Conservation (phyloP, 2,888 invertebrate genomes). For the Tortrix viridana region DNA sequence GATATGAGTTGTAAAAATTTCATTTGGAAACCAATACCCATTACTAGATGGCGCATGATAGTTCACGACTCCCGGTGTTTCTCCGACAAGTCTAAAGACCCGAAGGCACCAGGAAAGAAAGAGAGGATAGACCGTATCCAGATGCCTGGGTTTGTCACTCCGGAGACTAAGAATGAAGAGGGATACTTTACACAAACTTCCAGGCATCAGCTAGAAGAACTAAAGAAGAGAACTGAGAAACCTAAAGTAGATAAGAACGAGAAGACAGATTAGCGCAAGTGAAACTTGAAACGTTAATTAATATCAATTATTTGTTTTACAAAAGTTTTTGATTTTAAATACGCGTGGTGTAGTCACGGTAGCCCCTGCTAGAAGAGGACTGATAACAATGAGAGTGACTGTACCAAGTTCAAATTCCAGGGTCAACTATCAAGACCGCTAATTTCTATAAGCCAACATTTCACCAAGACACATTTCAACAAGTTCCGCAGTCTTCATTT, state of each 20-base stretch:
- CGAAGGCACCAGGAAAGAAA: slow-evolving; percentile 38
- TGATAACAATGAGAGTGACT: too few relatives aligned
- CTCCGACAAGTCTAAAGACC: slow-evolving; percentile 5
- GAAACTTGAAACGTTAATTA: background rate
- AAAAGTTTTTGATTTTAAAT: too few relatives aligned
- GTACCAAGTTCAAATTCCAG: too few relatives aligned
- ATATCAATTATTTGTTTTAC: background rate
- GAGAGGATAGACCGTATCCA: slow-evolving; percentile 43
- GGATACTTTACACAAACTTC: slow-evolving; percentile 53
- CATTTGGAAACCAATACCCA: background rate
- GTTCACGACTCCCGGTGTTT: background rate
- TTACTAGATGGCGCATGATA: background rate
- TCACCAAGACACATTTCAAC: too few relatives aligned
- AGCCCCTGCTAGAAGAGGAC: too few relatives aligned
- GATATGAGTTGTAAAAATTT: background rate
- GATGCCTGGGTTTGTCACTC: slow-evolving; percentile 56
- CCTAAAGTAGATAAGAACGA: slow-evolving; percentile 48
- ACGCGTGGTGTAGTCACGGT: too few relatives aligned
- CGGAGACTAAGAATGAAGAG: slow-evolving; percentile 51
- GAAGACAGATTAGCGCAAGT: slow-evolving; percentile 43
- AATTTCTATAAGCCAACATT: too few relatives aligned
- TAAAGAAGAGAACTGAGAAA: slow-evolving; percentile 51
- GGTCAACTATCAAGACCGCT: too few relatives aligned
- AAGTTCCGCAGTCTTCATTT: too few relatives aligned
- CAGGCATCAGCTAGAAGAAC: slow-evolving; percentile 51